These are phyloP conservation scores for Hylomyscus alleni DNA, from an alignment of 2,797 vertebrate species.

Conservation along the genomic window DNA sequence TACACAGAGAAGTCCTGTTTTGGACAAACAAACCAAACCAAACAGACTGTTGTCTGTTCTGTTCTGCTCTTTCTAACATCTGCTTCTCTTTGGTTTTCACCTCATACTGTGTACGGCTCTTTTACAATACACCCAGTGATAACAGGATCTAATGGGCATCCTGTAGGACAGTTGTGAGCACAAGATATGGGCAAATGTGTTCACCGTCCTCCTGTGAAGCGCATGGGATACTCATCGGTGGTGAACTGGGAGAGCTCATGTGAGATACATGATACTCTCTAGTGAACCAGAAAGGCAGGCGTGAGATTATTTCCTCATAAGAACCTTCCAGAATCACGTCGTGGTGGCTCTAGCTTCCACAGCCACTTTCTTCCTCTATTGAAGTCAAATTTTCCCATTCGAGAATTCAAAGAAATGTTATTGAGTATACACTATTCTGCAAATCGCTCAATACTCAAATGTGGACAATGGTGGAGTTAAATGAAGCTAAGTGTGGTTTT, in stretches of 20 bases:
- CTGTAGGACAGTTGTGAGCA: neutral
- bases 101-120: neutral
- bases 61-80: neutral
- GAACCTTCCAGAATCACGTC: neutral
- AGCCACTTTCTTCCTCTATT: neutral
- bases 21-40: neutral
- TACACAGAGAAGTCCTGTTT: neutral
- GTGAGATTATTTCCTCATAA: neutral
- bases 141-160: neutral
- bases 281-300: neutral
- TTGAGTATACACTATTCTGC: neutral
- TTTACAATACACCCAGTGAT: neutral
- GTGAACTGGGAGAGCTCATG: neutral
- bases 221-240: neutral
- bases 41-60: constrained; percentile 6
- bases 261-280: neutral
- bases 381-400: neutral
- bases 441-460: neutral
- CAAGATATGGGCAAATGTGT: neutral
- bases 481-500: neutral
- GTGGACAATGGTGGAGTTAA: constrained; percentile 27
- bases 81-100: constrained; percentile 49
- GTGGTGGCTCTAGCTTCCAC: neutral
- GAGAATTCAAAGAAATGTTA: neutral
- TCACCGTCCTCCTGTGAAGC: neutral